Evolutionary conservation across 1,140 invertebrate species (phyloP).

Genomic region (Ptiloglossa arizonensis): DNA sequence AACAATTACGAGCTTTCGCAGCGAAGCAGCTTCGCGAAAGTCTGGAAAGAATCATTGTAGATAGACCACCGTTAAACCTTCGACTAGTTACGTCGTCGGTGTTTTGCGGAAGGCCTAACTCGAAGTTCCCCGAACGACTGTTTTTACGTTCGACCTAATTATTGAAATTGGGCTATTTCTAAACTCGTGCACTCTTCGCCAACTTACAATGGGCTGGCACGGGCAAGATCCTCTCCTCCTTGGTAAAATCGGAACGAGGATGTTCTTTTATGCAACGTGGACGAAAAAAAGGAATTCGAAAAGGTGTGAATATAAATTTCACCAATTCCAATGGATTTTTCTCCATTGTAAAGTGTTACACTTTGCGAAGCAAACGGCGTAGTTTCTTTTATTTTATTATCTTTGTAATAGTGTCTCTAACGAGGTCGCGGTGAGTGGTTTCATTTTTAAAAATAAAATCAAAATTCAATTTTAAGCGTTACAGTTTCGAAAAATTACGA

Average conservation of each 20-base stretch:
- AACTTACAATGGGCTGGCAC: too few species aligned
- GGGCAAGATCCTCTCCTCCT: not conserved
- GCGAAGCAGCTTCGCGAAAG: conserved; percentile 21
- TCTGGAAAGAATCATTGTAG: conserved; percentile 11
- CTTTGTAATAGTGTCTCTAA: too few species aligned
- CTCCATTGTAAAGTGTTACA: too few species aligned
- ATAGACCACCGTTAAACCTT: conserved; percentile 9
- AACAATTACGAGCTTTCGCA: conserved; percentile 33
- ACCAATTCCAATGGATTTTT: too few species aligned
- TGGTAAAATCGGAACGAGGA: not conserved
- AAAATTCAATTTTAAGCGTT: too few species aligned
- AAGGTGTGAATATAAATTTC: too few species aligned
- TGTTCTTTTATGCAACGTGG: not conserved
- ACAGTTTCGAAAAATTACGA: too few species aligned
- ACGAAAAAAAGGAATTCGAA: not conserved
- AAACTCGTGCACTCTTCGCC: too few species aligned
- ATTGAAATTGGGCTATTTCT: not conserved
- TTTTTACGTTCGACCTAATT: not conserved
- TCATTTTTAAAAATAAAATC: too few species aligned
- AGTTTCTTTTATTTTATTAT: too few species aligned
- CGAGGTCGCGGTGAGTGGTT: too few species aligned
- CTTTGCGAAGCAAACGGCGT: too few species aligned
- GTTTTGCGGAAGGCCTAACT: not conserved
- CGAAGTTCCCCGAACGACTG: not conserved
- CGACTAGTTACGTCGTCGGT: not conserved